phyloP scores from a whole-genome alignment of 1,140 invertebrate species.

The Armadillidium nasatum region DNA sequence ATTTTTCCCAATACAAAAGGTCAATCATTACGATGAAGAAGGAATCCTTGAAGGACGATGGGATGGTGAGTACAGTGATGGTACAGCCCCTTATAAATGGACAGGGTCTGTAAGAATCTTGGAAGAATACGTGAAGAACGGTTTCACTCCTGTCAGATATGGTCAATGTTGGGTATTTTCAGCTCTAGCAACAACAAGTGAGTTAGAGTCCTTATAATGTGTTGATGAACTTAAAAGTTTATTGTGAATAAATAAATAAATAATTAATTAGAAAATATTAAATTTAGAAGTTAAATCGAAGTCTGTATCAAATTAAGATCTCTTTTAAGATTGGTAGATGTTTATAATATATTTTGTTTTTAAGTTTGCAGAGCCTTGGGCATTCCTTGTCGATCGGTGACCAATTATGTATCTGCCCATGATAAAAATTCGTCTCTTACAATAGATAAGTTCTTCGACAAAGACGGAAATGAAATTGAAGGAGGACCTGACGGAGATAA shows the following conservation, averaged over 20 bases:
- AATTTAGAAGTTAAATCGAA: too few species aligned
- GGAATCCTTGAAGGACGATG: slow-evolving; percentile 66
- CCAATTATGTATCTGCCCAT: slow-evolving; percentile 56
- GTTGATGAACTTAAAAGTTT: too few species aligned
- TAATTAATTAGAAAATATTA: too few species aligned
- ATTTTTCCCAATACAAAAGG: slow-evolving; percentile 47
- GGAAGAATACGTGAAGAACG: slow-evolving; percentile 57
- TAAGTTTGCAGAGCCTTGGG: slow-evolving; percentile 54
- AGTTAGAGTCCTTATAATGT: too few species aligned
- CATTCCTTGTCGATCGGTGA: slow-evolving; percentile 53
- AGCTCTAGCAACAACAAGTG: slow-evolving; percentile 63
- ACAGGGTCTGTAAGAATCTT: slow-evolving; percentile 63
- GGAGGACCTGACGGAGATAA: slow-evolving; percentile 46
- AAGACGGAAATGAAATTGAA: slow-evolving; percentile 48
- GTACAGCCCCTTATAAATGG: slow-evolving; percentile 62
- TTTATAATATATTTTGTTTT: too few species aligned
- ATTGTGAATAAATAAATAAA: too few species aligned
- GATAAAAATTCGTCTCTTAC: slow-evolving; percentile 53
- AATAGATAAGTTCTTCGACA: slow-evolving; percentile 54
- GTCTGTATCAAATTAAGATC: too few species aligned
- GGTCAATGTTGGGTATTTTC: slow-evolving; percentile 77
- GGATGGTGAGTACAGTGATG: slow-evolving; percentile 66
- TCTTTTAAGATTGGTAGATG: too few species aligned
- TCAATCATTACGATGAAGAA: slow-evolving; percentile 65
- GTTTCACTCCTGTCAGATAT: slow-evolving; percentile 61